These are phyloP conservation scores for Phenganax marumi DNA, from an alignment of 92 coral and sea anemone genomes.

Conservation along the genomic window DNA sequence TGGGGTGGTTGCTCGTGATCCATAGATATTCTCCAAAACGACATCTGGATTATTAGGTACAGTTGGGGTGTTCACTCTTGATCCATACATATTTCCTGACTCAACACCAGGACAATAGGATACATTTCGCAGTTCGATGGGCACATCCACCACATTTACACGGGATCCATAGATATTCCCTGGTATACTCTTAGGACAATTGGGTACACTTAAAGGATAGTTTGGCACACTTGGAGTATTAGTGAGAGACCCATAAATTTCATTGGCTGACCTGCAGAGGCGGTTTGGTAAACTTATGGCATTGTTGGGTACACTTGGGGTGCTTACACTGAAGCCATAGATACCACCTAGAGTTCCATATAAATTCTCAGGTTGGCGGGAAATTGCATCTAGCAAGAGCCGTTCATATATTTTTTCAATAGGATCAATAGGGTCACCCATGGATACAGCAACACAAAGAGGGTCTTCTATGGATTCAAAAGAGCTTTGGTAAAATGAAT, in stretches of 20 bases:
- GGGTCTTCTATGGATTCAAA: slow-evolving; percentile 8
- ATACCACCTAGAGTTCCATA: not conserved
- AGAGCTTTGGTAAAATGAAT: not conserved
- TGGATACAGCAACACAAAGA: not conserved
- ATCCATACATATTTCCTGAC: slow-evolving; percentile 12
- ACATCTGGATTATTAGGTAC: not conserved
- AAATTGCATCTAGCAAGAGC: not conserved
- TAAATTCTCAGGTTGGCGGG: slow-evolving; percentile 10
- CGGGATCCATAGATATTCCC: slow-evolving; percentile 1
- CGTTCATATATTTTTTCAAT: no score
- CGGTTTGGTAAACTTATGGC: no score
- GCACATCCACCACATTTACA: no score
- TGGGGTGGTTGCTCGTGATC: not conserved
- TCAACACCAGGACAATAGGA: not conserved
- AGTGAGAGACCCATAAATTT: no score
- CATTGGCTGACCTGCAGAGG: no score
- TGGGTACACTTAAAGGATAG: not conserved
- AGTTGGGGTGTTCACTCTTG: not conserved
- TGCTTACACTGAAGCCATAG: no score
- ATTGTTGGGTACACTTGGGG: no score
- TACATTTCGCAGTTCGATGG: not conserved
- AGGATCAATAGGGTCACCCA: not conserved
- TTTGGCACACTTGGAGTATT: not conserved
- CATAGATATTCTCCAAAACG: slow-evolving; percentile 8
- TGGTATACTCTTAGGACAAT: not conserved